phyloP scores from a whole-genome alignment of 2,113 vertebrate genomes.

The Thunnus thynnus region DNA sequence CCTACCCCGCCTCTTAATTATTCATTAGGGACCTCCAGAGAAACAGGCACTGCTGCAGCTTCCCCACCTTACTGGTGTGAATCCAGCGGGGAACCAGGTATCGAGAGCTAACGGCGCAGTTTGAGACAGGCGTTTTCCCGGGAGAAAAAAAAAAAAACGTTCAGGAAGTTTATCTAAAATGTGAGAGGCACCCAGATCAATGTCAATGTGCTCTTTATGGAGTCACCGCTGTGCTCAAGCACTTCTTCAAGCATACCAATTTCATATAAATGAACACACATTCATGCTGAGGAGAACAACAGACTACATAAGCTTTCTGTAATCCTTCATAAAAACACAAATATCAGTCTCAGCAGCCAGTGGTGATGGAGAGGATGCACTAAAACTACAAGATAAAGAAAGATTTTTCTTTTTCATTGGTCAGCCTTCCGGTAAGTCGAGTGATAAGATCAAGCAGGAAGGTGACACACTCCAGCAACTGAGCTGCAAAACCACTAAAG shows the following conservation, averaged over 20 bases:
- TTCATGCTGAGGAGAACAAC: neutral
- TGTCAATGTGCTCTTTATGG: conserved; percentile 26
- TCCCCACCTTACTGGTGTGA: conserved; percentile 52
- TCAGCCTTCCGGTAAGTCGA: neutral
- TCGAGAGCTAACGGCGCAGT: neutral
- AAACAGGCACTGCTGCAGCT: conserved; percentile 31
- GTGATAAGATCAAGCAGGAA: neutral
- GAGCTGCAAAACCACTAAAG: no score
- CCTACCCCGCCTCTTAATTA: conserved; percentile 70
- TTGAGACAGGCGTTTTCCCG: neutral
- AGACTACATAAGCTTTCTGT: neutral
- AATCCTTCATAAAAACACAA: neutral
- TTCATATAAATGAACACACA: neutral
- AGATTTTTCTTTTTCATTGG: no score
- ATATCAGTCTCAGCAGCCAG: no score
- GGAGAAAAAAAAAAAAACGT: neutral
- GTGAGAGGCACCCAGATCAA: conserved; percentile 14
- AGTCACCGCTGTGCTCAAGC: conserved; percentile 17
- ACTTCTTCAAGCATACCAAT: neutral
- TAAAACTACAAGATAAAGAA: no score
- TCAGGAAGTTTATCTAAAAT: conserved; percentile 17
- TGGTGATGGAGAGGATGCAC: neutral
- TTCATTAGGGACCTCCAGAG: conserved; percentile 67
- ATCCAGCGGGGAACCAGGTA: conserved; percentile 44
- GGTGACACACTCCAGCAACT: neutral